Base-by-base conservation (phyloP, 2,113 vertebrate species). In the Cololabis saira region DNA sequence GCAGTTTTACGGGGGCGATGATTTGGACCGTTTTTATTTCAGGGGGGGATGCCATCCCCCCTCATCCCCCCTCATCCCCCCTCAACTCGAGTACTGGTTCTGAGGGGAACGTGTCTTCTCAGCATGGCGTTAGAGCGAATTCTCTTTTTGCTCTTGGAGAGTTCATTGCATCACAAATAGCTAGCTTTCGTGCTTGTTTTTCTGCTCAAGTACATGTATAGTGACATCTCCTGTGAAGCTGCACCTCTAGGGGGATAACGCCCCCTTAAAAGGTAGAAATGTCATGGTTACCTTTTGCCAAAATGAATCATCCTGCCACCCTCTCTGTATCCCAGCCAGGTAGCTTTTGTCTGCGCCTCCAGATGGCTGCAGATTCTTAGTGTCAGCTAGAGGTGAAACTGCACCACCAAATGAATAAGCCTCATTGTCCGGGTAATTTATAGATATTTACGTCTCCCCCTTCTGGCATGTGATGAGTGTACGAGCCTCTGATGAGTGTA, bases 381-480 rank as follows among this genome's bases (percentile, higher is more conserved):
- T 84, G 89, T 71, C 81, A 76, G 63, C 80, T 89, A 88, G 88
- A 92, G 91, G 91, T 92, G 93, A 93, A 91, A 90, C 86, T 74
- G 79, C 84, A 81, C 90, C 91, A 87, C 81, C 79, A 80, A 90
- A 92, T 90, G 87, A 89, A 92, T 92, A 76, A 84, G 83, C 85
- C 90, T 91, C 76, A 85, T 91, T 90, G 88, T 85, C 69, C 64
- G 74, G 76, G 72, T 93, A 92, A 92, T 93, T 91, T 91, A 93
- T 92, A 82, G 91, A 90, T 91, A 90, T 90, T 89, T 87, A 82
- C 76, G 72, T 85, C 90, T 77, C 78, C 47, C 47, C 47, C 90
- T 77, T 75, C 44, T 50, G 49, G n/a, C 51, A 78, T 86, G 80
- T 89, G 91, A 91, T 92, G 91, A 83, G 88, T 76, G 82, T 75